Percentiles rank a stretch among this genome's conserved stretches.
Conservation (phyloP, 2,888 invertebrate species). For the Lasius fuliginosus region DNA sequence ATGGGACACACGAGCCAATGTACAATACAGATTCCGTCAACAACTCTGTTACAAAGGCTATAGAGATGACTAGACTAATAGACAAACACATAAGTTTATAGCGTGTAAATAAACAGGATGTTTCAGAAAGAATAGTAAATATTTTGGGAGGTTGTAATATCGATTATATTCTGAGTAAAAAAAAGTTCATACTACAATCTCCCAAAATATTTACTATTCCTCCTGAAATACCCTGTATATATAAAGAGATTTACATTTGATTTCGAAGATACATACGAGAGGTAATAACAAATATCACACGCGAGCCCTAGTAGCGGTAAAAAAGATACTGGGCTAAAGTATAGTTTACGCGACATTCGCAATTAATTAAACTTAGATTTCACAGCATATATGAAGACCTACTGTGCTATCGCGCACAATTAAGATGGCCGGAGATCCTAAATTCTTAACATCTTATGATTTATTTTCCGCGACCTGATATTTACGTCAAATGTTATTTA, state of each 20-base stretch:
- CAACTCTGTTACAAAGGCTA: conserved; percentile 58
- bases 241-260: conserved; percentile 15
- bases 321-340: not conserved
- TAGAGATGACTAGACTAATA: conserved; percentile 63
- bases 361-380: not conserved
- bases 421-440: not conserved
- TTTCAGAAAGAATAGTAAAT: no score
- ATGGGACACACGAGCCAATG: conserved; percentile 59
- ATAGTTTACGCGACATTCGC: conserved; percentile 8
- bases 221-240: no score
- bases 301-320: conserved; percentile 3
- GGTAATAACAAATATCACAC: not conserved
- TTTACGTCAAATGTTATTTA: not conserved
- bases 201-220: no score
- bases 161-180: no score
- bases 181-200: no score
- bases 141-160: no score
- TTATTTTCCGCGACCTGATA: not conserved
- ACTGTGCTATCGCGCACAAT: conserved; percentile 16
- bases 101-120: not conserved
- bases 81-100: conserved; percentile 65
- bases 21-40: conserved; percentile 76
- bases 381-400: not conserved
- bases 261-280: not conserved
- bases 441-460: conserved; percentile 5